Base-by-base conservation (phyloP, 1,140 invertebrate genomes). In the Glossosoma conforme region DNA sequence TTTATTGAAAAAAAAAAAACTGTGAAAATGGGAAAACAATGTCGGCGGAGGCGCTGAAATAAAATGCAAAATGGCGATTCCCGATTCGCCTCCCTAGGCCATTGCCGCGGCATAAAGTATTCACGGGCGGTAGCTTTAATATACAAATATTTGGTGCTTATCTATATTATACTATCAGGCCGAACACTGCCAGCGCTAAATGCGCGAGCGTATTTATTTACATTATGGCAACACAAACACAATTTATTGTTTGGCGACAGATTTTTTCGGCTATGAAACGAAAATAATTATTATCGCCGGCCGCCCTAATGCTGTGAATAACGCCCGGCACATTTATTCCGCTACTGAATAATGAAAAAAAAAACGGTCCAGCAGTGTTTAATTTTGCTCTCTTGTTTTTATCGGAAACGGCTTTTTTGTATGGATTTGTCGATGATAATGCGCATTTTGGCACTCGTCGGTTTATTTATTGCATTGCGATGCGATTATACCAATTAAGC, bases 161-260 rank as follows among this genome's bases (percentile, higher is more conserved):
- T 58, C 56, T 58, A 48, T 30, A 56, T 46, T 46, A 56, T 58
- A 54, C 36, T 54, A 54, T 54, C 56, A 40, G 44, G 28, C 35
- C 32, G 35, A 38, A 42, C 33, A 25, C 43, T 33, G 32, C 2
- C 50, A 46, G 45, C 43, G 47, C 47, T 46, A 51, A 40, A 43
- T 41, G 54, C 40, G 44, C 40, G 46, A 53, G 42, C 41, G 45
- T 57, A 57, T 57, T 58, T 58, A 58, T 58, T 58, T 58, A 54
- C 47, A 43, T 58, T 52, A 52, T 47, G 47, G 54, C 49, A 50
- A 30, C 48, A 44, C 56, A 58, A 58, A 58, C 56, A 58, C 47
- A 58, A 58, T 58, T 58, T 58, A 58, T 58, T 58, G 56, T 58
- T 58, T 58, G 56, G 40, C 56, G 52, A 58, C 56, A 58, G 52